phyloP scores from a whole-genome alignment of 2,797 vertebrate species.

The Sebastes taczanowskii region DNA sequence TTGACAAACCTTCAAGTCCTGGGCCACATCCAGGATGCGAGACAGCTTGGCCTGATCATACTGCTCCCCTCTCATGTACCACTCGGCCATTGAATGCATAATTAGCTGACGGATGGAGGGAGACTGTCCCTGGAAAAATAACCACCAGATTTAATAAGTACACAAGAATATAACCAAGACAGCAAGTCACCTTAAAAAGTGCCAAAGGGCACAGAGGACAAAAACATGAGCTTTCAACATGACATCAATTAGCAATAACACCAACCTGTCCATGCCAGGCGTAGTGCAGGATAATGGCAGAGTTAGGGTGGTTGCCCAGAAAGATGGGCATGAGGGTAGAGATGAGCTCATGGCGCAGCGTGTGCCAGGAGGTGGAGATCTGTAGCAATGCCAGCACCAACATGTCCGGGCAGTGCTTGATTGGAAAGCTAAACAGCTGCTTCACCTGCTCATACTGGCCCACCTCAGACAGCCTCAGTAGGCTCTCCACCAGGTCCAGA shows the following conservation, averaged over 20 bases:
- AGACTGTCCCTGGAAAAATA: conserved; percentile 88
- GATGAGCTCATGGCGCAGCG: conserved; percentile 97
- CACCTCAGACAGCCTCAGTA: conserved; percentile 94
- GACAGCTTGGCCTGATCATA: conserved; percentile 99
- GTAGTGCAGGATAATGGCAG: conserved; percentile 99
- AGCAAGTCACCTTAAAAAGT: background rate
- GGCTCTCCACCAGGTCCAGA: conserved; percentile 96
- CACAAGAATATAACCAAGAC: background rate
- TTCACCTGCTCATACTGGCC: conserved; percentile 99
- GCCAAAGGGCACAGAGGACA: background rate
- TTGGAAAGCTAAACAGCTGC: conserved; percentile 98
- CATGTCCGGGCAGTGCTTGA: conserved; percentile 99
- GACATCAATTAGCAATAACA: conserved; percentile 2
- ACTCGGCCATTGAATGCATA: conserved; percentile 99
- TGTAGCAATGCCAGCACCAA: conserved; percentile 95
- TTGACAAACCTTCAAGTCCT: conserved; percentile 94
- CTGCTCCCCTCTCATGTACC: conserved; percentile 99
- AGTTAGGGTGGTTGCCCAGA: conserved; percentile 98
- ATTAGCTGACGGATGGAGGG: conserved; percentile 99
- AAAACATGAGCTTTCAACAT: background rate
- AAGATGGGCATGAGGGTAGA: conserved; percentile 99
- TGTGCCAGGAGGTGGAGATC: conserved; percentile 99
- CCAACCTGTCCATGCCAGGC: conserved; percentile 99
- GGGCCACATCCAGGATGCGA: conserved; percentile 98
- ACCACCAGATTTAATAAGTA: background rate